Percentiles rank a stretch among this genome's conserved stretches.
Conservation (phyloP, 23 tunicate genomes). For the Pegea sp. region DNA sequence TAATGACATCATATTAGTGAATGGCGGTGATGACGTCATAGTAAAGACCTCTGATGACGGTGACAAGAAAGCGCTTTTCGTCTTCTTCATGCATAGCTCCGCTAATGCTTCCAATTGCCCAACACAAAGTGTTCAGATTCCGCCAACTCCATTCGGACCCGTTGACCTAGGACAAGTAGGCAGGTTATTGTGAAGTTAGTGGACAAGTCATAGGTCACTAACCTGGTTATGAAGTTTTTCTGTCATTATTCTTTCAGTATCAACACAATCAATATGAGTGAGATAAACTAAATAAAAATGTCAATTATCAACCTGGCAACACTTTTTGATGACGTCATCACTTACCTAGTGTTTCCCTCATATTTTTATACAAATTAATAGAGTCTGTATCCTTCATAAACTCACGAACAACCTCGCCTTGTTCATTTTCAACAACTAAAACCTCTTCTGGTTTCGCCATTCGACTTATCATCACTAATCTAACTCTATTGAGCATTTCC, state of each 20-base stretch:
- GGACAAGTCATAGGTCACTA: background rate
- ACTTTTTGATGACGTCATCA: background rate
- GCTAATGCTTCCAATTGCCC: slow-evolving; percentile 98
- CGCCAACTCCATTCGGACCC: slow-evolving; percentile 97
- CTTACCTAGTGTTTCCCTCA: slow-evolving; percentile 97
- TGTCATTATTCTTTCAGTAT: slow-evolving; percentile 98
- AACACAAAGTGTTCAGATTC: slow-evolving; percentile 92
- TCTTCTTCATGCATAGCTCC: slow-evolving; percentile 99
- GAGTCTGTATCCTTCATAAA: slow-evolving; percentile 99
- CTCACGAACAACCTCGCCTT: slow-evolving; percentile 97
- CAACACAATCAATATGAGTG: slow-evolving; percentile 87
- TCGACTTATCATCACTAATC: slow-evolving; percentile 90
- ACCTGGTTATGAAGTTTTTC: slow-evolving; percentile 91
- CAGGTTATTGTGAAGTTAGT: background rate
- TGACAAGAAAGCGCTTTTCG: slow-evolving; percentile 91
- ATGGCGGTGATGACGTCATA: too few species aligned
- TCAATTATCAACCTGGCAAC: background rate
- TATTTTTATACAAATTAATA: slow-evolving; percentile 90
- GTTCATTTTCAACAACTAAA: slow-evolving; percentile 95
- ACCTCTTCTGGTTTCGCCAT: slow-evolving; percentile 99
- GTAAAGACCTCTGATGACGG: slow-evolving; percentile 83
- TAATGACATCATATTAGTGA: slow-evolving; percentile 1
- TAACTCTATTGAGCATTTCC: background rate
- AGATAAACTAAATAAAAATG: slow-evolving; percentile 45
- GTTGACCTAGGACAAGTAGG: slow-evolving; percentile 31